These are phyloP conservation scores for Crypturellus undulatus DNA, from an alignment of 2,113 vertebrate genomes.

Conservation along the genomic window DNA sequence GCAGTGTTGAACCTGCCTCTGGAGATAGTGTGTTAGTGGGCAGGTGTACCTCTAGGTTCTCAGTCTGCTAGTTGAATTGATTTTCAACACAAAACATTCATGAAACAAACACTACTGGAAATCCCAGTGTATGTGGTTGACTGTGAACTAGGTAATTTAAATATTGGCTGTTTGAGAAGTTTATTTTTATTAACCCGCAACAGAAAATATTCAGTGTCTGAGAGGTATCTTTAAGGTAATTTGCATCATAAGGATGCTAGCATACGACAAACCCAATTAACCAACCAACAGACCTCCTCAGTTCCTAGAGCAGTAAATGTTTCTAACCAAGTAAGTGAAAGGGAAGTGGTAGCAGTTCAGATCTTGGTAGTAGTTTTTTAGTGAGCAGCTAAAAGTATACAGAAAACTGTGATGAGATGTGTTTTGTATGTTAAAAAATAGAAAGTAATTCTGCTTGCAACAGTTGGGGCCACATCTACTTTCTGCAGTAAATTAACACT, in stretches of 20 bases:
- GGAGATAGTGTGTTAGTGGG: neutral
- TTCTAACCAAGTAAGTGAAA: slow-evolving; percentile 1
- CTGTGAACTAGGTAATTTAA: neutral
- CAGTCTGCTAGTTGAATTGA: neutral
- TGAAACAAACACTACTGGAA: neutral
- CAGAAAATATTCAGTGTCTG: neutral
- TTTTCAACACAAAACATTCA: slow-evolving; percentile 40
- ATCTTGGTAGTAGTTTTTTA: neutral
- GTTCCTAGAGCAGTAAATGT: neutral
- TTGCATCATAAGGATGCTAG: neutral
- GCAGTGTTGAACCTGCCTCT: slow-evolving; percentile 3
- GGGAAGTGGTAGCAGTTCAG: neutral
- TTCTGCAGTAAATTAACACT: neutral
- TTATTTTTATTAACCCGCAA: neutral
- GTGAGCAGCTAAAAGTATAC: neutral
- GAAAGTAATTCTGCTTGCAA: neutral
- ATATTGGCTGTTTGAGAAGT: neutral
- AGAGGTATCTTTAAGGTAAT: neutral
- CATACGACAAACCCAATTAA: neutral
- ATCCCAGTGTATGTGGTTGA: neutral
- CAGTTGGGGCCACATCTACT: neutral
- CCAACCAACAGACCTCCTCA: neutral
- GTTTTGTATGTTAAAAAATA: neutral
- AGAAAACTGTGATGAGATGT: neutral
- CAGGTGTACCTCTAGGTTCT: slow-evolving; percentile 10